Percentiles rank a stretch among this genome's conserved stretches.
Conservation (phyloP, 2,113 vertebrate species). For the Rhizomys pruinosus region DNA sequence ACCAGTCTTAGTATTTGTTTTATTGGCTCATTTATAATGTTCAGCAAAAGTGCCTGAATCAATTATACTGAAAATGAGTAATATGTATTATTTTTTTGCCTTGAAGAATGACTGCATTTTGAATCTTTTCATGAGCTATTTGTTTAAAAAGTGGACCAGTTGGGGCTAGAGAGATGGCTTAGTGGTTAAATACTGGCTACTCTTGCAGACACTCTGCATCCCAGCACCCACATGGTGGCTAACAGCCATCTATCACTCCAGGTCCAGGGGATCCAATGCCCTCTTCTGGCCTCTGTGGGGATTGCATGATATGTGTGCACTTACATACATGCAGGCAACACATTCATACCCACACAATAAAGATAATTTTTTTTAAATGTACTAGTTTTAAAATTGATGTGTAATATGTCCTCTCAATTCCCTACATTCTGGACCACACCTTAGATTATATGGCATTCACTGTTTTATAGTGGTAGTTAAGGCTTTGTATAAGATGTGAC, state of each 20-base stretch:
- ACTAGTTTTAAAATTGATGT: neutral
- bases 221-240: no score
- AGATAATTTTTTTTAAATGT: no score
- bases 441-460: neutral
- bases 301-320: no score
- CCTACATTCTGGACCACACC: neutral
- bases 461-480: neutral
- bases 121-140: constrained; percentile 13
- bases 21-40: neutral
- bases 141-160: neutral
- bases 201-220: no score
- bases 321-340: no score
- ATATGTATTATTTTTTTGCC: neutral
- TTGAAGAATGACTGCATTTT: constrained; percentile 34
- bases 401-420: neutral
- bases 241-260: no score
- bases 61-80: neutral
- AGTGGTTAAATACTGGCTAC: no score
- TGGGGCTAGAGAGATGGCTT: no score
- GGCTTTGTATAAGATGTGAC: neutral
- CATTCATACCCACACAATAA: no score
- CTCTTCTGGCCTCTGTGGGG: no score
- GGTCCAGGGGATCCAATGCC: no score
- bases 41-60: neutral
- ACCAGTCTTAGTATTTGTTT: neutral